Percentiles rank a stretch among this genome's conserved stretches.
Conservation (phyloP, 2,797 vertebrate genomes). For the Dendrocincla tyrannina region DNA sequence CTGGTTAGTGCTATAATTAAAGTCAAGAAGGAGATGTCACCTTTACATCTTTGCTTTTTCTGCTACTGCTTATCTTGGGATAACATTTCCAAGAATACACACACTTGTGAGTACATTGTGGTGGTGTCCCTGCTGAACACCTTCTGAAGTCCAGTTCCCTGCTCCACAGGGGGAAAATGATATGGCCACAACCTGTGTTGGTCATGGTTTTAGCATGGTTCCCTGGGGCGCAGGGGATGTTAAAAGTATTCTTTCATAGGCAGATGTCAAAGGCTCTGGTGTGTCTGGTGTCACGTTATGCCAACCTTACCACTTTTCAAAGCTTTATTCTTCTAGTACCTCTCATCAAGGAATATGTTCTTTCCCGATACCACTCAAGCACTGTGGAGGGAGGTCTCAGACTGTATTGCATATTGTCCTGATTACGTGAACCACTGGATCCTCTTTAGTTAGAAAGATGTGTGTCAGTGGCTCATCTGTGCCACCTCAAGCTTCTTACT, state of each 20-base stretch:
- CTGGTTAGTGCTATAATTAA: background rate
- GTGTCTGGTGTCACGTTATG: background rate
- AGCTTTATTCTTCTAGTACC: background rate
- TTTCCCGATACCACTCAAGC: background rate
- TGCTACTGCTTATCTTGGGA: background rate
- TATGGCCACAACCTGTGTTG: background rate
- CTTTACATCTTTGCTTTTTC: background rate
- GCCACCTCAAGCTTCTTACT: background rate
- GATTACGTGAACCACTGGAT: background rate
- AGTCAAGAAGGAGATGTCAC: background rate
- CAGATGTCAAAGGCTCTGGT: background rate
- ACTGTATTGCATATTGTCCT: background rate
- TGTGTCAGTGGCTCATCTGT: background rate
- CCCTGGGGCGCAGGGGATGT: background rate
- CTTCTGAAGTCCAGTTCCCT: background rate
- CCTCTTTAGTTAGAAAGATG: background rate
- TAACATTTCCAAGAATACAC: background rate
- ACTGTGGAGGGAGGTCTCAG: background rate
- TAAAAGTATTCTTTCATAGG: background rate
- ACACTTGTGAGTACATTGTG: rapidly evolving
- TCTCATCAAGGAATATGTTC: background rate
- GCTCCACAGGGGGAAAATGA: background rate
- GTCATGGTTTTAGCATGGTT: background rate
- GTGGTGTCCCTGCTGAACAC: background rate
- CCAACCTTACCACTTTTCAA: background rate